A percentile compares a stretch with the other conserved stretches of the same genome.
phyloP scores from a whole-genome alignment of 2,888 invertebrate genomes.

The Catotricha subobsoleta region DNA sequence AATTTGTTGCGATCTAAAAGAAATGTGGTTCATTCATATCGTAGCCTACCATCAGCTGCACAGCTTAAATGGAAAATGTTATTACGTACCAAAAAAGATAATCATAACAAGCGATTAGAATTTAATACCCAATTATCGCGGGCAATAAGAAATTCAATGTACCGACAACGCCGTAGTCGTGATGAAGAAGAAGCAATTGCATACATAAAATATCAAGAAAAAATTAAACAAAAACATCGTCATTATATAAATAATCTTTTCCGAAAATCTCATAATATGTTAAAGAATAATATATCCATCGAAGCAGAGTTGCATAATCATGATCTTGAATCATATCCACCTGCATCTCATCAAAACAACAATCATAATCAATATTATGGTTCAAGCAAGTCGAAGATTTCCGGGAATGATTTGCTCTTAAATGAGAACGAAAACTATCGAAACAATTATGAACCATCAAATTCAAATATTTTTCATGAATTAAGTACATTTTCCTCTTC shows the following conservation, averaged over 20 bases:
- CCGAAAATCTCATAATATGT: conserved; percentile 13
- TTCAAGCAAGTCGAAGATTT: too few species aligned
- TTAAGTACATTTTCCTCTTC: background rate
- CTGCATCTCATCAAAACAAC: too few species aligned
- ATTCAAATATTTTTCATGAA: background rate
- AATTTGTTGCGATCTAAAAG: background rate
- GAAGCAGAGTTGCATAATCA: too few species aligned
- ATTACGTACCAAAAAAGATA: conserved; percentile 1
- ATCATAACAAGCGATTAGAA: conserved; percentile 5
- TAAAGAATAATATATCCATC: too few species aligned
- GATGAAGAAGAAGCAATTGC: conserved; percentile 22
- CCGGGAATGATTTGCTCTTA: too few species aligned
- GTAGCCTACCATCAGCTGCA: conserved; percentile 14
- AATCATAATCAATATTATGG: too few species aligned
- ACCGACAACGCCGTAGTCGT: conserved; percentile 13
- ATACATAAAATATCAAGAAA: conserved; percentile 21
- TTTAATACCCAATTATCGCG: background rate
- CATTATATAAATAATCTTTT: conserved; percentile 24
- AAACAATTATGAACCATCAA: background rate
- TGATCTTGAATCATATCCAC: too few species aligned
- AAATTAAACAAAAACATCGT: conserved; percentile 23
- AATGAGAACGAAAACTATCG: too few species aligned
- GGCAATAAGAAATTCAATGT: background rate
- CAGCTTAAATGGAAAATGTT: conserved; percentile 8
- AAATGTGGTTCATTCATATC: background rate